These are phyloP conservation scores for Acropora tenuis DNA, from an alignment of 64 coral and sea anemone species.

Conservation along the genomic window DNA sequence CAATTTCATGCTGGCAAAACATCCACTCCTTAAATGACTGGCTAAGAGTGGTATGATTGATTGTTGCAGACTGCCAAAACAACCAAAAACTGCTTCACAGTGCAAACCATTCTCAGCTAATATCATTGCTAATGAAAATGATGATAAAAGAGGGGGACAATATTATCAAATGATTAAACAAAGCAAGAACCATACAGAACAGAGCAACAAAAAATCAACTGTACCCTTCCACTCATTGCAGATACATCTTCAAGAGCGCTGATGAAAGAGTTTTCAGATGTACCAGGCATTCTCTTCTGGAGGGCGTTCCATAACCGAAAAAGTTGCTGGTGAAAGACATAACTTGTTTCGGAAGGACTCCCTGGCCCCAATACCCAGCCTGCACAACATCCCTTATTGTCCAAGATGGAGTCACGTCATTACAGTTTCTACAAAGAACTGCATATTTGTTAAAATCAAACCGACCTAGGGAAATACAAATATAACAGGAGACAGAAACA, in stretches of 20 bases:
- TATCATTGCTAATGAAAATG: no score
- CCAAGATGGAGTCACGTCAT: neutral
- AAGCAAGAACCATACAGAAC: neutral
- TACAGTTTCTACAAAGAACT: constrained; percentile 37
- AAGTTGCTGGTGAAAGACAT: neutral
- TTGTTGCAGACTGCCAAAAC: constrained; percentile 20
- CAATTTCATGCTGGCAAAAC: constrained; percentile 43
- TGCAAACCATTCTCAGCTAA: no score
- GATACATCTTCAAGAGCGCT: constrained; percentile 66
- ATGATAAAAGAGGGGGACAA: neutral
- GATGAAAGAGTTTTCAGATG: constrained; percentile 61
- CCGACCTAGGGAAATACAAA: neutral
- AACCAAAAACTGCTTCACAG: neutral
- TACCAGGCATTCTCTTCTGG: constrained; percentile 76
- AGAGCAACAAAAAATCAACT: neutral
- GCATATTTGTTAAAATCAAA: constrained; percentile 67
- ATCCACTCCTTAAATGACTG: constrained; percentile 63
- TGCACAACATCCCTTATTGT: constrained; percentile 34
- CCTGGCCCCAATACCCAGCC: constrained; percentile 76
- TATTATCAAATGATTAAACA: neutral
- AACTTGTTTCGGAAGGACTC: constrained; percentile 41
- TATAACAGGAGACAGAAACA: no score
- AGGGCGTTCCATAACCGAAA: neutral
- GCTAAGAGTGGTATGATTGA: constrained; percentile 40
- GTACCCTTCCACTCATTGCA: constrained; percentile 59